Evolutionary conservation across 2,888 invertebrate genomes (phyloP), one percentile per base, ranked within the genome.

Genomic region (Nomada hirtipes): DNA sequence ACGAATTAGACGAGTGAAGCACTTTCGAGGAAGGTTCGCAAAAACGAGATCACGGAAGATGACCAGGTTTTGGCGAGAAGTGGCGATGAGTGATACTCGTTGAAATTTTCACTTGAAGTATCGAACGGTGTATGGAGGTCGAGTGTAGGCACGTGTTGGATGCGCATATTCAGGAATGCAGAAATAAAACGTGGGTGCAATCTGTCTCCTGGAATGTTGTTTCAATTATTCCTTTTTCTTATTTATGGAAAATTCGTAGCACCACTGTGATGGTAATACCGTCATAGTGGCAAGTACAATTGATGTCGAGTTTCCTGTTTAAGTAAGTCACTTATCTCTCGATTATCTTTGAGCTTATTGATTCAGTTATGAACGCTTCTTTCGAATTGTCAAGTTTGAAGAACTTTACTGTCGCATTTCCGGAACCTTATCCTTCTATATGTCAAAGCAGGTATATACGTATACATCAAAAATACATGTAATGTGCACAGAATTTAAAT

Each of bases 51-150:
- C 36, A 36, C 29, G 23, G 47, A 61, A 44, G 57, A 67, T 53
- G 53, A 15, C 15, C 9, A 63, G 42, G 15, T 23, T 74, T 65
- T 52, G 26, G 64, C 53, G 53, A 68, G 44, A 13, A 52, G 68
- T 29, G 57, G 18, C 36, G 44, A 44, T 64, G 52, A 52, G 63
- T 59, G 53, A 55, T 59, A 29, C 50, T 71, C 68, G 15, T 47
- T 47, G 73, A 71, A 86, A 79, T 75, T 83, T 86, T 69, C 69
- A 80, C 74, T 80, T 78, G 80, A 64, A 74, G 47, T 85, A 87
- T 90, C 83, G 87, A 90, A 81, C 85, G 80, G 68, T 84, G 88
- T 86, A 89, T 88, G 67, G 88, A 88, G 89, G 90, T 90, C 90
- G 88, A 90, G 88, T 86, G 79, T 73, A 68, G 72, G 68, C 88